These are phyloP conservation scores for Hyposmocoma kahamanoa DNA, from an alignment of 1,140 invertebrate species.

Conservation along the genomic window DNA sequence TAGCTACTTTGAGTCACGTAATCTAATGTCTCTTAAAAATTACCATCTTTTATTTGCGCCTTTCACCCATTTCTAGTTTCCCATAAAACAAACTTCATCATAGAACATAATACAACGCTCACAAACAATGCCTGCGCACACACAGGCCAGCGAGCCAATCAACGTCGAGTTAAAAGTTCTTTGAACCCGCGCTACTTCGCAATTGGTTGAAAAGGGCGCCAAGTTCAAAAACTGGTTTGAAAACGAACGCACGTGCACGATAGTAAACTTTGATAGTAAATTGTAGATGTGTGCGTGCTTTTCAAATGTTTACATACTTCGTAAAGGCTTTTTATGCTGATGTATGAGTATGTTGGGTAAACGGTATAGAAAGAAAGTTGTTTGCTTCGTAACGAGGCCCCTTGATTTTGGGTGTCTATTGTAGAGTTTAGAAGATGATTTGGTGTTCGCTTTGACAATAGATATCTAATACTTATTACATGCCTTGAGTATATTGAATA, in stretches of 20 bases:
- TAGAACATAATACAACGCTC: neutral
- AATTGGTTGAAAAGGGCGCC: constrained; percentile 45
- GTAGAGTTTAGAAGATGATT: too few relatives aligned
- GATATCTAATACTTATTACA: too few relatives aligned
- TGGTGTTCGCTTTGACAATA: too few relatives aligned
- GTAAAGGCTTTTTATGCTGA: too few relatives aligned
- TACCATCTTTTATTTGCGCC: neutral
- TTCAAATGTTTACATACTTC: constrained; percentile 10
- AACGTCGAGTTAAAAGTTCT: constrained; percentile 48
- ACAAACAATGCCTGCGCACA: neutral
- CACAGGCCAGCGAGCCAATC: constrained; percentile 24
- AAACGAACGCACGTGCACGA: constrained; percentile 22
- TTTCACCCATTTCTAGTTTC: neutral
- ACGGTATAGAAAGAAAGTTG: constrained; percentile 17
- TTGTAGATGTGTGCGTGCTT: neutral
- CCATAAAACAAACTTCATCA: neutral
- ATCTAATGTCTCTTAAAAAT: too few relatives aligned
- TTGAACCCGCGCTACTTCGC: constrained; percentile 34
- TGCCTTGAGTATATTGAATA: too few relatives aligned
- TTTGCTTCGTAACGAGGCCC: constrained; percentile 9
- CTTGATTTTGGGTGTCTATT: constrained; percentile 5
- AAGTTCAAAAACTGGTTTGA: constrained; percentile 32
- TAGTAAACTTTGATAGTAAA: constrained; percentile 2
- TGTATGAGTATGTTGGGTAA: constrained; percentile 3
- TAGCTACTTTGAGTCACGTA: too few relatives aligned